These are phyloP conservation scores for Imbricaverruca yamaguchii DNA, from an alignment of 2,888 invertebrate species.

Conservation along the genomic window DNA sequence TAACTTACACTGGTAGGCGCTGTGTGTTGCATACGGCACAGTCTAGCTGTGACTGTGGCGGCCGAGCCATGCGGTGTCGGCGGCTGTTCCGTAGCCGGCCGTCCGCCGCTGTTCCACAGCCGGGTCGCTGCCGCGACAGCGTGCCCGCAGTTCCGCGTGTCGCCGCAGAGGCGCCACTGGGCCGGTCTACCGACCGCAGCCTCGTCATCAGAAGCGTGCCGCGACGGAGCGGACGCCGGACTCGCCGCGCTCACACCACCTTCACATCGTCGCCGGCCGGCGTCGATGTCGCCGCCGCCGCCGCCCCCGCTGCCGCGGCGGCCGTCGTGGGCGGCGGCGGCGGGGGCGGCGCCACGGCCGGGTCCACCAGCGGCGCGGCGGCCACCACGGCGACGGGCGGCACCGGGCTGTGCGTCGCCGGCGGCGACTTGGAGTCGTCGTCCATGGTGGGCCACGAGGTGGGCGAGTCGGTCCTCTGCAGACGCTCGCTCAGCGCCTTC, in stretches of 20 bases:
- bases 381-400: neutral
- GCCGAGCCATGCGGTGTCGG: too few relatives aligned
- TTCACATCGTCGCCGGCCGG: neutral
- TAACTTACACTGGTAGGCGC: too few relatives aligned
- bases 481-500: conserved; percentile 84
- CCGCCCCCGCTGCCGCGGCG: neutral
- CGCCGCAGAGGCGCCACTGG: too few relatives aligned
- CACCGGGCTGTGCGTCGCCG: neutral
- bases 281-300: neutral
- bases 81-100: too few relatives aligned
- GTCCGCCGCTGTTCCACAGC: too few relatives aligned
- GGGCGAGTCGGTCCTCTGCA: conserved; percentile 42
- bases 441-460: conserved; percentile 33
- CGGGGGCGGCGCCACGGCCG: neutral
- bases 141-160: too few relatives aligned
- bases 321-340: neutral
- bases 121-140: too few relatives aligned
- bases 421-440: conserved; percentile 27
- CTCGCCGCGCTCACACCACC: neutral
- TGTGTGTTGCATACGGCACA: too few relatives aligned
- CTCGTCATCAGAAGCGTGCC: too few relatives aligned
- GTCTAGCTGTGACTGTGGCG: too few relatives aligned
- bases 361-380: neutral
- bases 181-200: too few relatives aligned
- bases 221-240: too few relatives aligned